Percentiles rank a stretch among this genome's conserved stretches.
These are phyloP conservation scores for Montipora cactus DNA, from an alignment of 64 coral and sea anemone genomes.

Conservation along the genomic window DNA sequence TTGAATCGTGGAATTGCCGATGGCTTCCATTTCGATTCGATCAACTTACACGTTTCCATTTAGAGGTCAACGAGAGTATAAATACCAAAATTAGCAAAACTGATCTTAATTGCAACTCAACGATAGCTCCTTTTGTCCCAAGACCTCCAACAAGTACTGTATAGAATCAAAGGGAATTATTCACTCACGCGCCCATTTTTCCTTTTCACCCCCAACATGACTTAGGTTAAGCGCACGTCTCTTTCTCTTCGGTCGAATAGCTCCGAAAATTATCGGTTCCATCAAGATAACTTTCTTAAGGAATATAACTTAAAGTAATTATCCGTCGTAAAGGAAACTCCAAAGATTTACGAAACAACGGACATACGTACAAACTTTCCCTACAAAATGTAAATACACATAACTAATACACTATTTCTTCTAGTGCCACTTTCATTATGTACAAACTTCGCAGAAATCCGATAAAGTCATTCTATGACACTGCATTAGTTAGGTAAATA, in stretches of 20 bases:
- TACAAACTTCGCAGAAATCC: slow-evolving; percentile 43
- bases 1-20: not conserved
- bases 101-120: not conserved
- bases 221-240: slow-evolving; percentile 13
- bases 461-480: slow-evolving; percentile 7
- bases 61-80: not conserved
- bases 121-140: not conserved
- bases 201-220: not conserved
- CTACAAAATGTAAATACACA: not conserved
- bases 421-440: not conserved
- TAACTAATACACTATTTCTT: not conserved
- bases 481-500: slow-evolving; percentile 35
- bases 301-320: not conserved
- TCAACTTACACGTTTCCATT: not conserved
- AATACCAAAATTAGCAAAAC: not conserved
- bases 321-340: not conserved
- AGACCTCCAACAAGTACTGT: not conserved
- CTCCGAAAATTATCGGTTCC: not conserved
- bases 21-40: not conserved
- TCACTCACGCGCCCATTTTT: slow-evolving; percentile 5
- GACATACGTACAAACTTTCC: not conserved
- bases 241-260: not conserved
- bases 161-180: slow-evolving; percentile 36
- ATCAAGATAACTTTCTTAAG: not conserved
- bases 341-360: not conserved